These are phyloP conservation scores for Bos indicus DNA, from an alignment of 2,113 vertebrate species.

Conservation along the genomic window DNA sequence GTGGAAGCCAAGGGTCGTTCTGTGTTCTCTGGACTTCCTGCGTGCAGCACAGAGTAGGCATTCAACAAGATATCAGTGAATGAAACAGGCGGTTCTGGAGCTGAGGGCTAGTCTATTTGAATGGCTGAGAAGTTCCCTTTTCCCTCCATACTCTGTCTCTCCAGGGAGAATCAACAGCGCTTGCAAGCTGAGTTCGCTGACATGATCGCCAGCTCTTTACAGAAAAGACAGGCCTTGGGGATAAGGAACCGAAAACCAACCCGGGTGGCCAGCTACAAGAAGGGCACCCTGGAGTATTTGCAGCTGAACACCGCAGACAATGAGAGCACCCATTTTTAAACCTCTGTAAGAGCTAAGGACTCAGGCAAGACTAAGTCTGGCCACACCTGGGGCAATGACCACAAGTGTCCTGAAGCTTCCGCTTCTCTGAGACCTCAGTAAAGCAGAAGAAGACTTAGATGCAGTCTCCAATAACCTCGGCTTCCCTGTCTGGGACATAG, in stretches of 20 bases:
- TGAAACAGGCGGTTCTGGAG: neutral
- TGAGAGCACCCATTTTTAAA: conserved; percentile 86
- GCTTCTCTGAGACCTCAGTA: neutral
- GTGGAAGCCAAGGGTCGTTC: neutral
- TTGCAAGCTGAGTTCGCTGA: conserved; percentile 92
- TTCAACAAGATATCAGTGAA: neutral
- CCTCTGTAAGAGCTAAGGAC: neutral
- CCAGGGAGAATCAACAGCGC: conserved; percentile 95
- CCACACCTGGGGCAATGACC: neutral
- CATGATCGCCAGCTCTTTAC: conserved; percentile 88
- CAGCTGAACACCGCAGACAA: conserved; percentile 87
- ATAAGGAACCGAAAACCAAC: conserved; percentile 73
- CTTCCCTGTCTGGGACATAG: neutral
- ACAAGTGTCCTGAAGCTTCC: neutral
- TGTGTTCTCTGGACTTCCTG: neutral
- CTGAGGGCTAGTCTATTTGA: neutral
- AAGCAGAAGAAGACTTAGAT: neutral
- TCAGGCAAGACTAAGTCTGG: neutral
- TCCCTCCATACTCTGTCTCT: conserved; percentile 11
- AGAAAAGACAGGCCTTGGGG: conserved; percentile 80
- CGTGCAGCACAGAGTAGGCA: neutral
- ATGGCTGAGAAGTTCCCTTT: neutral
- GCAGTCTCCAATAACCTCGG: neutral
- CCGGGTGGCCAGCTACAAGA: conserved; percentile 77
- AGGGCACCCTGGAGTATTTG: conserved; percentile 89